These are phyloP conservation scores for Drosophila bifasciata DNA, from an alignment of 1,140 invertebrate species.

Conservation along the genomic window DNA sequence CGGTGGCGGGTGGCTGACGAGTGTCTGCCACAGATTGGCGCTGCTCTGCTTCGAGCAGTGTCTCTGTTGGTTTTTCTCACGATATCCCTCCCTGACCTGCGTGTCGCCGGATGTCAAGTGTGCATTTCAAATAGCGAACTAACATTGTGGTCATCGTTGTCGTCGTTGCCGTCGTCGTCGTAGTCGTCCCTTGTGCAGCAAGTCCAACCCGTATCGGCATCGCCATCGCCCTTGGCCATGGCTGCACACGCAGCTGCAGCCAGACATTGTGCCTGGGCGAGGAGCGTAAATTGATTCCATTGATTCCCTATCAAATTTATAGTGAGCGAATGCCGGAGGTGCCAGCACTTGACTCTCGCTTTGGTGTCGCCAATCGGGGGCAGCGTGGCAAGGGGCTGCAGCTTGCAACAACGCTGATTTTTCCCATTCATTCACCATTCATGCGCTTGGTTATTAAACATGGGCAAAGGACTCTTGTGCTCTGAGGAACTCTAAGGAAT, in stretches of 20 bases:
- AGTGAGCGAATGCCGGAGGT: constrained; percentile 24
- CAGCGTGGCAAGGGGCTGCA: background rate
- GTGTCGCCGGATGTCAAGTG: constrained; percentile 40
- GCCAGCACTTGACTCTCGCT: constrained; percentile 36
- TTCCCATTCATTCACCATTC: background rate
- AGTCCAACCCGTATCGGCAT: background rate
- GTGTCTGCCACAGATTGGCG: constrained; percentile 14
- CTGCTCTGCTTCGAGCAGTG: background rate
- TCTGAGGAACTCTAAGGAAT: too few relatives aligned
- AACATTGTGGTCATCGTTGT: constrained; percentile 11
- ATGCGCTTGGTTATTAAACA: constrained; percentile 8
- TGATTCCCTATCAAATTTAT: constrained; percentile 61
- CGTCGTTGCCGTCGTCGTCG: background rate
- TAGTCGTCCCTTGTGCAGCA: too few relatives aligned
- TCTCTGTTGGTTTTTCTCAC: constrained; percentile 51
- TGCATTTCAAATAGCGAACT: constrained; percentile 46
- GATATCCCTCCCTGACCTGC: constrained; percentile 35
- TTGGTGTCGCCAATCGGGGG: constrained; percentile 5
- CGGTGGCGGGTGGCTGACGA: constrained; percentile 16
- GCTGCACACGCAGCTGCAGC: constrained; percentile 3
- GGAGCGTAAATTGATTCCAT: constrained; percentile 57
- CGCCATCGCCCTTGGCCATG: background rate
- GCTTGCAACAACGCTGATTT: background rate
- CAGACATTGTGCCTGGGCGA: constrained; percentile 10
- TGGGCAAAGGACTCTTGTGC: background rate